phyloP scores from a whole-genome alignment of 2,888 invertebrate genomes.

The Rhingia campestris region DNA sequence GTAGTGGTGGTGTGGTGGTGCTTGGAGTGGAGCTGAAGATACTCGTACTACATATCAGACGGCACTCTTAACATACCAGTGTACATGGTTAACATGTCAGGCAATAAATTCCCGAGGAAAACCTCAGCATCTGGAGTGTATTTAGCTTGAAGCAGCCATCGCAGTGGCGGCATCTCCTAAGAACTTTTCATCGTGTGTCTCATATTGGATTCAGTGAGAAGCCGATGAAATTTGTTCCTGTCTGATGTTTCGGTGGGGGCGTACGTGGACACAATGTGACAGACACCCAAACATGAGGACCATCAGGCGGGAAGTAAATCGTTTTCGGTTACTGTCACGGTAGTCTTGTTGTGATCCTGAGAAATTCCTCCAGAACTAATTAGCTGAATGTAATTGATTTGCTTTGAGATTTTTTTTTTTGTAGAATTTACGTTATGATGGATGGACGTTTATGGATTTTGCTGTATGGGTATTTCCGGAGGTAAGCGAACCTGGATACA shows the following conservation, averaged over 20 bases:
- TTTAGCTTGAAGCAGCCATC: background rate
- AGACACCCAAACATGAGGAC: slow-evolving; percentile 38
- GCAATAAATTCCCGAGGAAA: slow-evolving; percentile 64
- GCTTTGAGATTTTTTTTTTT: background rate
- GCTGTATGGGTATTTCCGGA: background rate
- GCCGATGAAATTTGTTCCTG: slow-evolving; percentile 71
- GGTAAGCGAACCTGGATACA: background rate
- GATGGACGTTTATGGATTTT: no score
- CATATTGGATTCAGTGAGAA: slow-evolving; percentile 44
- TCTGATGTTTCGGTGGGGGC: slow-evolving; percentile 30
- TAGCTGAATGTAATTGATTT: slow-evolving; percentile 45
- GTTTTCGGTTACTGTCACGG: slow-evolving; percentile 55
- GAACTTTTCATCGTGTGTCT: slow-evolving; percentile 56
- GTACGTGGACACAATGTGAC: slow-evolving; percentile 59
- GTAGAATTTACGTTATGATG: slow-evolving; percentile 5
- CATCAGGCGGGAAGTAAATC: slow-evolving; percentile 54
- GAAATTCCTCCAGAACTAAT: slow-evolving; percentile 62
- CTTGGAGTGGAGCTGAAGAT: slow-evolving; percentile 2
- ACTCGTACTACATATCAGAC: slow-evolving; percentile 4
- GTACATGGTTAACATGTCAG: slow-evolving; percentile 68
- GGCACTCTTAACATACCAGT: slow-evolving; percentile 41
- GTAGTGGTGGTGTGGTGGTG: slow-evolving; percentile 20
- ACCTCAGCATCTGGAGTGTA: slow-evolving; percentile 61
- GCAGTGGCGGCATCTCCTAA: slow-evolving; percentile 52
- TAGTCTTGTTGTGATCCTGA: slow-evolving; percentile 61